Base-by-base conservation (phyloP, 2,113 vertebrate species). In the Melospiza melodia region DNA sequence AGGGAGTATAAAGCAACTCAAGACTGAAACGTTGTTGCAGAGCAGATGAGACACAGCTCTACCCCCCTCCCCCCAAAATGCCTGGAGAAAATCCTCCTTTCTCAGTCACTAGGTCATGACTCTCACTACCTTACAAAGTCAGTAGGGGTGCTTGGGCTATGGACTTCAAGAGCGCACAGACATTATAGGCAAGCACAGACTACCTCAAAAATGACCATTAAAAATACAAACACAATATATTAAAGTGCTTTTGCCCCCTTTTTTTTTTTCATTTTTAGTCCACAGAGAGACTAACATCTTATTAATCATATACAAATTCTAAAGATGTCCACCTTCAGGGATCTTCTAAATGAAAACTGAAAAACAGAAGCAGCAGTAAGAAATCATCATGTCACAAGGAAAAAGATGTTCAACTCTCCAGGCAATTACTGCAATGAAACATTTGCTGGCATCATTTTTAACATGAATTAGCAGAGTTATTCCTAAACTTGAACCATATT, bases 41-140 rank as follows among this genome's bases (percentile, higher is more conserved):
- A 72, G 16, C 1, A 0, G 20, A 48, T 69, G 12, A 49, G 15
- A 13, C 5, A 6, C 6, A n/a, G 27, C 31, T 87, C 21, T 3
- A 2, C 0, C 2, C 2, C 1, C 2, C 5, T 10, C 1, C 0
- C 7, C 19, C 0, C 1, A 20, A 74, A 81, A 94, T 24, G 14
- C 7, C 65, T 41, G 20, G 37, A 59, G n/a, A 77, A 94, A 95
- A 51, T 9, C 21, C 25, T 61, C 20, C 48, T 12, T 78, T 84
- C 11, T 30, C 37, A 51, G 24, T 35, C 43, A 84, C 8, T 8
- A 10, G 37, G 25, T n/a, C 51, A 79, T 6, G 31, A 79, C 31
- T 66, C 37, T 44, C 28, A 52, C 12, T 33, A 18, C 7, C 8
- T 41, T 35, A 30, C 39, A 39, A 83, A 41, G 8, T 35, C 83